These are phyloP conservation scores for Agrochola litura DNA, from an alignment of 2,888 invertebrate genomes.

Conservation along the genomic window DNA sequence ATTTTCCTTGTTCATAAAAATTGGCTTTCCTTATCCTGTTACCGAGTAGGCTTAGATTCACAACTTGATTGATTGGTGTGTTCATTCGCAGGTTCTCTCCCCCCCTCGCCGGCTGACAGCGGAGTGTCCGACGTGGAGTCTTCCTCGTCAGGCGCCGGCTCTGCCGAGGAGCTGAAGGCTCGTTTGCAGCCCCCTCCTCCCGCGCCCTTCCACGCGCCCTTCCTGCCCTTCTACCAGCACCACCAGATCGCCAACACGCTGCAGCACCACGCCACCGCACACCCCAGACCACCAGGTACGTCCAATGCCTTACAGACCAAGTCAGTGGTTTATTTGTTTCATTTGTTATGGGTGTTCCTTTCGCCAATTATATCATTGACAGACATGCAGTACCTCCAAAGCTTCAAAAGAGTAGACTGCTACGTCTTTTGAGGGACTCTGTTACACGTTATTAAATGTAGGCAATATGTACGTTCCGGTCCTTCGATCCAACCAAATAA, in stretches of 20 bases:
- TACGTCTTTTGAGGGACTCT: not conserved
- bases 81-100: slow-evolving; percentile 94
- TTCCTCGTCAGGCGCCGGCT: slow-evolving; percentile 95
- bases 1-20: not conserved
- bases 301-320: slow-evolving; percentile 31
- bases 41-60: not conserved
- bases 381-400: slow-evolving; percentile 17
- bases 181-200: slow-evolving; percentile 94
- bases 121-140: slow-evolving; percentile 99
- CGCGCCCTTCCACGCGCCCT: slow-evolving; percentile 89
- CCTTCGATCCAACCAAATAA: slow-evolving; percentile 2
- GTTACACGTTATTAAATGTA: not conserved
- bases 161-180: slow-evolving; percentile 96
- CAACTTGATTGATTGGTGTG: slow-evolving; percentile 19
- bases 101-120: slow-evolving; percentile 99
- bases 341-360: not conserved
- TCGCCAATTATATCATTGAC: not conserved
- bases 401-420: not conserved
- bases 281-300: slow-evolving; percentile 86
- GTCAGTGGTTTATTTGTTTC: not conserved
- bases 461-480: not conserved
- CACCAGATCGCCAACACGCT: slow-evolving; percentile 88
- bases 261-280: slow-evolving; percentile 89
- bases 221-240: slow-evolving; percentile 93
- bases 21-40: not conserved